A percentile compares a stretch with the other conserved stretches of the same genome.
These are phyloP conservation scores for Cyrtodaria siliqua DNA, from an alignment of 2,888 invertebrate genomes.

Conservation along the genomic window DNA sequence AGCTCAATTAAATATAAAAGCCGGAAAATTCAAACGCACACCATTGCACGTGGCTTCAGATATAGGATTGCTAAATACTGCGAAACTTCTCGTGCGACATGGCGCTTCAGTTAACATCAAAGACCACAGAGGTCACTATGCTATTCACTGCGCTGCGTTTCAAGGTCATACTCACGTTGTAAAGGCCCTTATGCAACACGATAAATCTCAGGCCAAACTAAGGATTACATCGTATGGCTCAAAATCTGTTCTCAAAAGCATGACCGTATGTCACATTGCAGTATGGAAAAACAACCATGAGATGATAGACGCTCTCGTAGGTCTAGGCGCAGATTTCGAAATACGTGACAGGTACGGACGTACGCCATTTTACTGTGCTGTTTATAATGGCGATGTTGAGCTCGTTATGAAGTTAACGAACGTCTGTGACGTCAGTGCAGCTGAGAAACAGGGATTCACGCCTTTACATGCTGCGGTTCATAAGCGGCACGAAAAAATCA, in stretches of 20 bases:
- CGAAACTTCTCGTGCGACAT: conserved; percentile 18
- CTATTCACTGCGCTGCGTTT: conserved; percentile 44
- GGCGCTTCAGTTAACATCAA: conserved; percentile 26
- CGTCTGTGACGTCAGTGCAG: conserved; percentile 3
- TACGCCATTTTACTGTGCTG: conserved; percentile 39
- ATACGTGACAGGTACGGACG: conserved; percentile 40
- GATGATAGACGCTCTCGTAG: conserved; percentile 24
- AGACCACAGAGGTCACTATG: conserved; percentile 46
- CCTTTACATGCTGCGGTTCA: conserved; percentile 39
- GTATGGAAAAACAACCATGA: conserved; percentile 32
- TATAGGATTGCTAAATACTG: conserved; percentile 10
- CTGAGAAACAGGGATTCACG: conserved; percentile 41
- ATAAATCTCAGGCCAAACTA: conserved; percentile 16
- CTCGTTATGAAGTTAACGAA: conserved; percentile 5
- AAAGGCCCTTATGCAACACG: conserved; percentile 3
- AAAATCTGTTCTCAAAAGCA: conserved; percentile 29
- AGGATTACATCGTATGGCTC: conserved; percentile 36
- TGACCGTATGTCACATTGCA: conserved; percentile 45
- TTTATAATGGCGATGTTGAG: background rate
- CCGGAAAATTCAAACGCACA: conserved; percentile 40
- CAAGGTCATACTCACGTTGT: conserved; percentile 25
- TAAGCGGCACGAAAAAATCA: conserved; percentile 4
- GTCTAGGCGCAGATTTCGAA: conserved; percentile 22
- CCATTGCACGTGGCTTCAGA: conserved; percentile 50
- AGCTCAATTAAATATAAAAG: conserved; percentile 28